Conservation (phyloP, 2,797 vertebrate species). For the Halcyon chelicuti region DNA sequence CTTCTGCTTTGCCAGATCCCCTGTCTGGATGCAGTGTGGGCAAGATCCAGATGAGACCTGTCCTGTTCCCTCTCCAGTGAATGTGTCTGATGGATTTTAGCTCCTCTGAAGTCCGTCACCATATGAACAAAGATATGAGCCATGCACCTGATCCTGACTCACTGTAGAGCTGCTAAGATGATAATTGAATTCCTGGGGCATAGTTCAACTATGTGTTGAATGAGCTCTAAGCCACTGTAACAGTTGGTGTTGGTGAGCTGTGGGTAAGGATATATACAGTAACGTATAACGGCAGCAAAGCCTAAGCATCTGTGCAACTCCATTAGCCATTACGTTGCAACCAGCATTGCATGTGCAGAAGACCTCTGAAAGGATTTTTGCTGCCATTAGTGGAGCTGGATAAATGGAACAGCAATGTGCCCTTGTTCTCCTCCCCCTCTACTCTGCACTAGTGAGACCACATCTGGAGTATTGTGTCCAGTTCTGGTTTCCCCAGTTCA, state of each 20-base stretch:
- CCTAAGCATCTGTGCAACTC: background rate
- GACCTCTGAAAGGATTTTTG: background rate
- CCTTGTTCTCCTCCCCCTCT: too few relatives aligned
- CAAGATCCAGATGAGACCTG: background rate
- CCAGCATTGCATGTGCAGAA: rapidly evolving
- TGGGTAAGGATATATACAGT: background rate
- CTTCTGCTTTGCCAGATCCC: background rate
- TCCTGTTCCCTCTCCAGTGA: background rate
- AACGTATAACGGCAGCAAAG: background rate
- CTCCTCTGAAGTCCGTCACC: background rate
- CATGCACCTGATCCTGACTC: background rate
- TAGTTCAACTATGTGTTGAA: background rate
- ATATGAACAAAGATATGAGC: background rate
- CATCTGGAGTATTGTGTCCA: too few relatives aligned
- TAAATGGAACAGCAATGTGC: too few relatives aligned
- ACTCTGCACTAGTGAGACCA: too few relatives aligned
- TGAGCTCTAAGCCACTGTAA: background rate
- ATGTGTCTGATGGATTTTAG: background rate
- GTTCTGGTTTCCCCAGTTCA: too few relatives aligned
- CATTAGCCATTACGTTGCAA: rapidly evolving
- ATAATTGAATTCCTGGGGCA: background rate
- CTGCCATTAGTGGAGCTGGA: background rate
- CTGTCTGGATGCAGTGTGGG: background rate
- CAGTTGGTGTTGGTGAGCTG: background rate
- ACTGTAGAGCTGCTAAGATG: background rate